These are phyloP conservation scores for Xanthia togata DNA, from an alignment of 2,888 invertebrate genomes.

Conservation along the genomic window DNA sequence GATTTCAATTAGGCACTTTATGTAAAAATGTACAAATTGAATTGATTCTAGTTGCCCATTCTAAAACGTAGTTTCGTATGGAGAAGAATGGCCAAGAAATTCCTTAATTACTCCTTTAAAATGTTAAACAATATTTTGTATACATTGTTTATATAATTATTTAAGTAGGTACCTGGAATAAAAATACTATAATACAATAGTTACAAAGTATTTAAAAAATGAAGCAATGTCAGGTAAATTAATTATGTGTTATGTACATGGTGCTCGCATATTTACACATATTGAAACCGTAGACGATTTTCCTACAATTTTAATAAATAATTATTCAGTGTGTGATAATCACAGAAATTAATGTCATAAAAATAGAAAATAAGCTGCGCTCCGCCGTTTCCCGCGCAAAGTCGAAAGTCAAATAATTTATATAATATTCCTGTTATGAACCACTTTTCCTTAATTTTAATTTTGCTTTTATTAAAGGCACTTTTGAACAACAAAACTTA, in stretches of 20 bases:
- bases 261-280: neutral
- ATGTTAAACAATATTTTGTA: neutral
- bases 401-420: no score
- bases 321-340: neutral
- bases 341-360: neutral
- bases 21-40: neutral
- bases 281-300: neutral
- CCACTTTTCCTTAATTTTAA: no score
- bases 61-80: neutral
- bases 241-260: neutral
- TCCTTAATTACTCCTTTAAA: neutral
- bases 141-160: neutral
- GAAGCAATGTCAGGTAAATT: neutral
- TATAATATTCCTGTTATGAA: no score
- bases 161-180: neutral
- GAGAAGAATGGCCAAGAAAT: neutral
- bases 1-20: neutral
- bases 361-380: neutral
- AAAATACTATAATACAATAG: neutral
- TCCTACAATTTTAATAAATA: neutral
- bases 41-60: neutral
- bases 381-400: no score
- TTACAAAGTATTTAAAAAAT: neutral
- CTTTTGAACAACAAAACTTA: no score
- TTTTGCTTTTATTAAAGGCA: no score